Evolutionary conservation across 1,140 invertebrate genomes (phyloP), one percentile per base, ranked within the genome.

Genomic region (Calosoma granatense): DNA sequence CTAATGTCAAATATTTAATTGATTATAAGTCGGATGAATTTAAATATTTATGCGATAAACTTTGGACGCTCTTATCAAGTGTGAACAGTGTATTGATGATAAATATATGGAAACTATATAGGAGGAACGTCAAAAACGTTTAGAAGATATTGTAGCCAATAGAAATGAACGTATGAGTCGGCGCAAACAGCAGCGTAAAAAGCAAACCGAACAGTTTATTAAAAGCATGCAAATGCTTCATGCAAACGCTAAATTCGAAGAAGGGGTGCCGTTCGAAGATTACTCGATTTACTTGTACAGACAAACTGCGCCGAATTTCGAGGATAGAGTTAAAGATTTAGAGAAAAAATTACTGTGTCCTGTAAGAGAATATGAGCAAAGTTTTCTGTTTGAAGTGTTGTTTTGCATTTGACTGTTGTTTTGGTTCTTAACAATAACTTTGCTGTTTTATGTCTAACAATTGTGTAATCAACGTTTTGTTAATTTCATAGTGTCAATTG

Each of bases 161-260:
- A 78, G 83, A 41, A 71, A 70, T 41, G 84, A 87, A 55, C 76
- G 82, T 56, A 78, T 81, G 70, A 78, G 76, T 67, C 80, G 78
- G 59, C 76, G 83, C 6, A 79, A 82, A 57, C 81, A 84, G 67
- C 78, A 84, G 62, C 75, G 83, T 57, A 80, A 82, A 67, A 77
- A 84, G 63, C 80, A 83, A 59, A 86, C 80, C 1, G 81, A 86
- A 64, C 83, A 86, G 57, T 86, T 88, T 70, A 77, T 85, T 65
- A 87, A 87, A 72, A 87, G 85, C 70, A 81, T 88, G 78, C 82
- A 84, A 67, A 85, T 88, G 80, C 72, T 88, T 59, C 81, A 86
- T 70, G 78, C 79, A 14, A 86, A 86, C 65, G 75, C 78, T 53
- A 76, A 77, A 64, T 72, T 77, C 21, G 76, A 80, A 59, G 63